Percentiles rank a stretch among this genome's conserved stretches.
Conservation (phyloP, 2,797 vertebrate species). For the Myripristis jacobus region DNA sequence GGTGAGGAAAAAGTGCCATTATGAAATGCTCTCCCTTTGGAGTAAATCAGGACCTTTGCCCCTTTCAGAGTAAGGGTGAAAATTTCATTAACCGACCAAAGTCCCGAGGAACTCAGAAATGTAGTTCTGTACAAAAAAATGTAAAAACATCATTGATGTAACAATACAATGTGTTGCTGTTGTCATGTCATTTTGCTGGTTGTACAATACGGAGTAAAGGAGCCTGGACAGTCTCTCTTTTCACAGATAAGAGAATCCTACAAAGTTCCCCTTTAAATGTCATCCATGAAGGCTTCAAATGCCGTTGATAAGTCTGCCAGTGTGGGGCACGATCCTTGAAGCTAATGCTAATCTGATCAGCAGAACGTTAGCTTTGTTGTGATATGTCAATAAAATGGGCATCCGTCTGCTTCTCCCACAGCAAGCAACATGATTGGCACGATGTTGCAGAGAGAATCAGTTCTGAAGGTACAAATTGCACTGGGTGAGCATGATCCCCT, state of each 20-base stretch:
- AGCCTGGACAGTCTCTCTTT: slow-evolving; percentile 49
- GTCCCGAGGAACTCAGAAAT: slow-evolving; percentile 57
- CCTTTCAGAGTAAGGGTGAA: slow-evolving; percentile 55
- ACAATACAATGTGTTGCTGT: slow-evolving; percentile 64
- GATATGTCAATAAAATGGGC: slow-evolving; percentile 64
- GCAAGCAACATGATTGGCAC: slow-evolving; percentile 47
- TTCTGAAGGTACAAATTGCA: slow-evolving; percentile 40
- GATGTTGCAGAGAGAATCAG: slow-evolving; percentile 16
- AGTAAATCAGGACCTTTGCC: slow-evolving; percentile 56
- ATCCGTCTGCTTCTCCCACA: slow-evolving; percentile 37
- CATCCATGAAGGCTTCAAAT: slow-evolving; percentile 52
- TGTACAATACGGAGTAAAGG: slow-evolving; percentile 58
- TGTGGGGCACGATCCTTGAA: slow-evolving; percentile 16
- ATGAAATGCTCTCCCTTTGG: slow-evolving; percentile 69
- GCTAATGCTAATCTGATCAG: slow-evolving; percentile 44
- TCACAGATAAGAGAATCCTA: slow-evolving; percentile 34
- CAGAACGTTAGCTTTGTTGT: slow-evolving; percentile 39
- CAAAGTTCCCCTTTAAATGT: slow-evolving; percentile 41
- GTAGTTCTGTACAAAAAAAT: slow-evolving; percentile 74
- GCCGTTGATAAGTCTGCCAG: slow-evolving; percentile 29
- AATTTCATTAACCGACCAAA: slow-evolving; percentile 44
- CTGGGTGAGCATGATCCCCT: slow-evolving; percentile 24
- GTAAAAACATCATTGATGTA: slow-evolving; percentile 63
- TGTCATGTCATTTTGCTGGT: slow-evolving; percentile 75
- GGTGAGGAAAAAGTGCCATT: slow-evolving; percentile 81